Evolutionary conservation across 2,888 invertebrate species (phyloP).

Genomic region (Melieria picta): DNA sequence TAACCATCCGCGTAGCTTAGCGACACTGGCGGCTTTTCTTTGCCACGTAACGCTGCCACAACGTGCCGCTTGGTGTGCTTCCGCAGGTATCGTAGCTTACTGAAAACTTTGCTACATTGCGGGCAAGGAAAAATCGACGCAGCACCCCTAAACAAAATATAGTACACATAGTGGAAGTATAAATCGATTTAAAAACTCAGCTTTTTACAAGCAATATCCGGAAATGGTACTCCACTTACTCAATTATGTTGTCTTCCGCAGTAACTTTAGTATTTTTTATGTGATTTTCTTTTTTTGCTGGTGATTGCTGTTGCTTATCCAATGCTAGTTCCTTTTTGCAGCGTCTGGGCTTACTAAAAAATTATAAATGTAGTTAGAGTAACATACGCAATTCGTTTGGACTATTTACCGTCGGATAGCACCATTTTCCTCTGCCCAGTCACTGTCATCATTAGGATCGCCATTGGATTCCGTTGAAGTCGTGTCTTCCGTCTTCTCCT

Average conservation of each 20-base stretch:
- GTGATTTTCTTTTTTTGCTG: background rate
- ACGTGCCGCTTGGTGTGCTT: no score
- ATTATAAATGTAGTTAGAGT: background rate
- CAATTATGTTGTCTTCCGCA: background rate
- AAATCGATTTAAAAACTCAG: no score
- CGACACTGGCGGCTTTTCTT: no score
- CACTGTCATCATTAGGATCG: constrained; percentile 23
- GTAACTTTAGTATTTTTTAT: background rate
- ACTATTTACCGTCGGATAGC: background rate
- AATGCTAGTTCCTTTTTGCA: background rate
- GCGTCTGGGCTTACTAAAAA: background rate
- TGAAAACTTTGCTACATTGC: no score
- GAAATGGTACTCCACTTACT: no score
- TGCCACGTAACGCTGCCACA: no score
- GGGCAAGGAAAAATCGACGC: no score
- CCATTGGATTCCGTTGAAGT: constrained; percentile 33
- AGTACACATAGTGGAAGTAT: no score
- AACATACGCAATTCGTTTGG: background rate
- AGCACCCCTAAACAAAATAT: no score
- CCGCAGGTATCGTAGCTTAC: no score
- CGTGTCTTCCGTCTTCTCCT: constrained; percentile 27
- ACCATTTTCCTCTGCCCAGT: background rate
- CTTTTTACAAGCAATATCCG: no score
- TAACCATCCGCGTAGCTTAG: background rate
- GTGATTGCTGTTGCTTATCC: background rate